Evolutionary conservation across 1,140 invertebrate species (phyloP).

Genomic region (Tetramorium simillimum): DNA sequence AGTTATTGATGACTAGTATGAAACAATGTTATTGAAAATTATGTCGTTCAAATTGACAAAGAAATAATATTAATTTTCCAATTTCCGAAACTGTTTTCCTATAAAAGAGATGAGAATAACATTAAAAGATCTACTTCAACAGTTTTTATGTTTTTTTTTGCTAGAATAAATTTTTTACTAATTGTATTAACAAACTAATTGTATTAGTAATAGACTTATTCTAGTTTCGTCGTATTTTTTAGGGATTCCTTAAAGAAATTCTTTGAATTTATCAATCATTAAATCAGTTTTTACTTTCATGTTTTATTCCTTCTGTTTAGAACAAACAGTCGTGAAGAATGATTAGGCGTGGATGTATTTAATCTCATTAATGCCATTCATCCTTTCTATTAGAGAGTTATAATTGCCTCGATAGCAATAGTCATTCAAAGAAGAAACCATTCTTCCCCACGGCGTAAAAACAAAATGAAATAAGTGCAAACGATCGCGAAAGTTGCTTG

Average conservation of each 20-base stretch:
- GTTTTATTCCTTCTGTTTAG: neutral
- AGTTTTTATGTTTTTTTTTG: neutral
- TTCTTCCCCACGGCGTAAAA: conserved; percentile 4
- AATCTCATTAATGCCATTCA: conserved; percentile 4
- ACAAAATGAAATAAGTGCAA: neutral
- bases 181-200: no score
- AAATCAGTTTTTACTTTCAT: neutral
- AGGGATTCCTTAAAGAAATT: neutral
- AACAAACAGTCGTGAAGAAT: neutral
- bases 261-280: neutral
- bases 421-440: conserved; percentile 28
- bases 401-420: neutral
- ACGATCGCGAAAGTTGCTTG: conserved; percentile 14
- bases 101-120: neutral
- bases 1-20: neutral
- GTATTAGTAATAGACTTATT: no score
- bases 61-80: neutral
- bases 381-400: conserved; percentile 39
- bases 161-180: neutral
- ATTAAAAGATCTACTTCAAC: neutral
- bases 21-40: neutral
- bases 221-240: neutral
- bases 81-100: neutral
- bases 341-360: neutral
- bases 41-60: neutral